phyloP scores from a whole-genome alignment of 2,888 invertebrate genomes.

The Luffia ferchaultella region DNA sequence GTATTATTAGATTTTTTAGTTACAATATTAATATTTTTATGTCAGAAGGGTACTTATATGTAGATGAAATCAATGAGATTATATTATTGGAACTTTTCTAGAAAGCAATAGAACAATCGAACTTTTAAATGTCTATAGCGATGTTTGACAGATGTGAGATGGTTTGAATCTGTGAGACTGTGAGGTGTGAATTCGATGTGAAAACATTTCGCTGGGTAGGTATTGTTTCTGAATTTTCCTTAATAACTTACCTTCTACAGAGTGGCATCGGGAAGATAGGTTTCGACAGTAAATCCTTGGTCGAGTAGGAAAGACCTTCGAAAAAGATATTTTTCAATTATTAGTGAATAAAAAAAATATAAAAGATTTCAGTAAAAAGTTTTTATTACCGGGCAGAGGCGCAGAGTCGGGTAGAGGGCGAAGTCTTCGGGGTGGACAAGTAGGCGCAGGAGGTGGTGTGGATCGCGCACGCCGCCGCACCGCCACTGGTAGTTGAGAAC shows the following conservation, averaged over 20 bases:
- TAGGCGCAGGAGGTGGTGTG: constrained; percentile 44
- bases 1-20: no score
- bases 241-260: constrained; percentile 36
- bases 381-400: constrained; percentile 42
- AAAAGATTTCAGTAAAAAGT: not conserved
- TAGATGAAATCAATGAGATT: no score
- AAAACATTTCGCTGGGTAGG: no score
- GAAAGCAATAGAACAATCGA: no score
- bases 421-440: constrained; percentile 38
- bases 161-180: no score
- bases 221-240: not conserved
- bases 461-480: constrained; percentile 46
- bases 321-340: not conserved
- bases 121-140: no score
- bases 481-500: constrained; percentile 48
- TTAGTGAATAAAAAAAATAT: not conserved
- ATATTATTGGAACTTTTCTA: no score
- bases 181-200: no score
- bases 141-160: no score
- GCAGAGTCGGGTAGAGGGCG: constrained; percentile 54
- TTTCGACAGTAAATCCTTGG: constrained; percentile 32
- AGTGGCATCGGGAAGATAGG: constrained; percentile 36
- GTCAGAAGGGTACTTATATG: no score
- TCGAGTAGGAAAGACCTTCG: constrained; percentile 36
- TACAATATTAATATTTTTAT: no score